Base-by-base conservation (phyloP, 2,113 vertebrate genomes). In the Mixornis gularis region DNA sequence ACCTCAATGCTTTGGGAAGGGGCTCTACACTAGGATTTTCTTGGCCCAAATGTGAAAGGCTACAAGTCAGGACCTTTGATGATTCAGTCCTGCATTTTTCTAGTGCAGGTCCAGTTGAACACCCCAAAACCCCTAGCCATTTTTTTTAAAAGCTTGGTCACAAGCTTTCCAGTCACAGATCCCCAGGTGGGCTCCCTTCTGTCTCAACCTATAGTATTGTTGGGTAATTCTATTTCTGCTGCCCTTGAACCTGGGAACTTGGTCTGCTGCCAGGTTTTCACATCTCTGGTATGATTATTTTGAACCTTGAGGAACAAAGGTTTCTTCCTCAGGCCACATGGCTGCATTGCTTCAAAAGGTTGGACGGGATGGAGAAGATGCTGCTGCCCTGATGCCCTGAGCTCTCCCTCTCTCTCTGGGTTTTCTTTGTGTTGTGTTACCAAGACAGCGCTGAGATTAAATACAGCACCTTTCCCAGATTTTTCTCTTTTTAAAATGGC, bases 221-320 rank as follows among this genome's bases (percentile, higher is more conserved):
- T 65, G 25, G 5, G 27, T 59, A 56, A 55, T 70, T 8, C 19
- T 70, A 20, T 40, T 93, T 77, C 82, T 85, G 55, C 48, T 63
- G 41, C 51, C 55, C 46, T 76, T 73, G 34, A 73, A 74, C 36
- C 38, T 63, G 34, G 26, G 21, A 66, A 53, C 68, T 53, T 66
- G 63, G 19, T 22, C 43, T 55, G 20, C 58, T 89, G 44, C 59
- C 29, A 46, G 26, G 17, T 29, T 72, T 69, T 85, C 74, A 59
- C 70, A 46, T 85, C 74, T 82, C 77, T 34, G 20, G 5, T 38
- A 34, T 40, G 34, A 48, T 87, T 79, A 85, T 20, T 72, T 92
- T 64, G 32, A 76, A 32, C 38, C 20, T 72, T 40, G 20, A 65
- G 63, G 89, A 82, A 19, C 44, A 89, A 93, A 91, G 60, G 36